Evolutionary conservation across 2,888 invertebrate species (phyloP).

Genomic region (Amaurobius ferox): DNA sequence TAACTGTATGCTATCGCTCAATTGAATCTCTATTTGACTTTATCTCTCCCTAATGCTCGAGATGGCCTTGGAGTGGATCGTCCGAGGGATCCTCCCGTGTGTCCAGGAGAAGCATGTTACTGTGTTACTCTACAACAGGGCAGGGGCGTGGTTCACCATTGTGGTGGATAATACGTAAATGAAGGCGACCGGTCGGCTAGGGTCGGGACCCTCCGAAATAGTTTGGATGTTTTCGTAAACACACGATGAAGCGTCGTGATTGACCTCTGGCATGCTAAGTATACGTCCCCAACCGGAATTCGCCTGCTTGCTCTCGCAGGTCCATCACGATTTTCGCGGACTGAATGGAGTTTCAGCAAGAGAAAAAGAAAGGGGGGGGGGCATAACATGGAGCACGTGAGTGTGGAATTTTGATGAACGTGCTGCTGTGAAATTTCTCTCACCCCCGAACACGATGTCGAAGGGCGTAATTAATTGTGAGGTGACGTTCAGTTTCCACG

Average conservation of each 20-base stretch:
- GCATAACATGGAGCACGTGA: not conserved
- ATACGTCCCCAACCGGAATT: conserved; percentile 64
- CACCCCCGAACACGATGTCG: not conserved
- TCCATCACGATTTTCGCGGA: conserved; percentile 49
- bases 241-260: conserved; percentile 66
- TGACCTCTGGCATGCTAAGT: conserved; percentile 68
- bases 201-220: conserved; percentile 56
- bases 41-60: not conserved
- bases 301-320: conserved; percentile 21
- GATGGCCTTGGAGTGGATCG: not conserved
- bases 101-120: conserved; percentile 66
- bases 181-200: conserved; percentile 49
- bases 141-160: conserved; percentile 33
- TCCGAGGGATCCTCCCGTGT: conserved; percentile 13
- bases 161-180: conserved; percentile 66
- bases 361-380: not conserved
- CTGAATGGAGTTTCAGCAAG: conserved; percentile 29
- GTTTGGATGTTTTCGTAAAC: conserved; percentile 63
- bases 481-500: not conserved
- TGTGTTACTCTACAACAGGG: conserved; percentile 64
- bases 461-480: conserved; percentile 7
- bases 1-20: no score
- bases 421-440: conserved; percentile 4
- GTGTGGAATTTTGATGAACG: conserved; percentile 24
- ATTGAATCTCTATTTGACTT: no score